Conservation (phyloP, 2,797 vertebrate species). For the Smutsia gigantea region DNA sequence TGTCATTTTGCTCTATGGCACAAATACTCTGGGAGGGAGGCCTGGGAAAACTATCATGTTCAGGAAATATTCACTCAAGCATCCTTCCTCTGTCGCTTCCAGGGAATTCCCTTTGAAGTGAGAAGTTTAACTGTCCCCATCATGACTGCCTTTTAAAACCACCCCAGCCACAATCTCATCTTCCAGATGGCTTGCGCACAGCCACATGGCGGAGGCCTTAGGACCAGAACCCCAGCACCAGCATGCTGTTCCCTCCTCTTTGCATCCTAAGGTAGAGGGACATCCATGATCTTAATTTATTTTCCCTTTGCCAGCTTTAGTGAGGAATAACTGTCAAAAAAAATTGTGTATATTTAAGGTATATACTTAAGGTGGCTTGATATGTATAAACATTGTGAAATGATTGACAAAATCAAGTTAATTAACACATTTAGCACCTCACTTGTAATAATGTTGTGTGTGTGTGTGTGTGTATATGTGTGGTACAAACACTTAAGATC, state of each 20-base stretch:
- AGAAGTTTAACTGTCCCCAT: not conserved
- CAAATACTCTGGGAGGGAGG: too few relatives aligned
- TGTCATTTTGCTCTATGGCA: not conserved
- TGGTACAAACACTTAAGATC: not conserved
- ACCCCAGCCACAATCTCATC: not conserved
- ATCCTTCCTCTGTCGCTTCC: not conserved
- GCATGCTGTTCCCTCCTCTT: not conserved
- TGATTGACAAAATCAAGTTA: too few relatives aligned
- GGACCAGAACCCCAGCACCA: not conserved
- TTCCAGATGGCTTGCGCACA: not conserved
- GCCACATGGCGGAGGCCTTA: accelerated
- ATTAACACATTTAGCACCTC: not conserved
- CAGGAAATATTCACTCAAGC: not conserved
- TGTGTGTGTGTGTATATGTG: not conserved
- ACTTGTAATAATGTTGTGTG: not conserved
- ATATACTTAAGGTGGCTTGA: not conserved
- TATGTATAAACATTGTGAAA: not conserved
- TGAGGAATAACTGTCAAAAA: not conserved
- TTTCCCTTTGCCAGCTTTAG: not conserved
- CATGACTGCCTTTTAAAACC: accelerated
- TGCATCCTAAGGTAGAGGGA: accelerated
- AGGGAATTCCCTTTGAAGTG: not conserved
- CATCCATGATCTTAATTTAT: not conserved
- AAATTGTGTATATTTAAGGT: not conserved
- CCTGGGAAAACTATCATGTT: not conserved